Conservation (phyloP, 2,888 invertebrate genomes). For the Bimastos eiseni region DNA sequence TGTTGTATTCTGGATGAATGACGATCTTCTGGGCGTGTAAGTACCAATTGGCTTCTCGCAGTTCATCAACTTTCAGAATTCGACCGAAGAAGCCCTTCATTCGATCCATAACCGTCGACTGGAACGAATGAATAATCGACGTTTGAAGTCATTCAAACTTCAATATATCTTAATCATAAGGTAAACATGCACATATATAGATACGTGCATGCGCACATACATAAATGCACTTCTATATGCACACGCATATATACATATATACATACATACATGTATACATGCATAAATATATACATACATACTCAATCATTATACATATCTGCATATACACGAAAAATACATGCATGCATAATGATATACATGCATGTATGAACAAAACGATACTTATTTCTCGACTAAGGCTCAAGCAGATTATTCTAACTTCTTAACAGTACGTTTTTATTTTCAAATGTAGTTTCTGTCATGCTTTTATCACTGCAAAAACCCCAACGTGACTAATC, state of each 20-base stretch:
- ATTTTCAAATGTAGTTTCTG: not conserved
- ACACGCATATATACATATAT: not conserved
- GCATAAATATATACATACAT: not conserved
- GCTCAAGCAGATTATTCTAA: not conserved
- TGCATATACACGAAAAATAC: not conserved
- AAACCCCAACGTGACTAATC: not conserved
- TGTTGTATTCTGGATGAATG: constrained; percentile 50
- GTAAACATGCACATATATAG: too few relatives aligned
- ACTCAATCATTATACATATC: not conserved
- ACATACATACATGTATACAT: constrained; percentile 13
- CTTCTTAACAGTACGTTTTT: not conserved
- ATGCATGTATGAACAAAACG: not conserved
- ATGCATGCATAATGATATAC: not conserved
- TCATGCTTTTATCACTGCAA: not conserved
- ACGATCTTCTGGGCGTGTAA: constrained; percentile 49
- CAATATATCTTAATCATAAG: too few relatives aligned
- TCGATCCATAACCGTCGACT: constrained; percentile 8
- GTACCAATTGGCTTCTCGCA: constrained; percentile 47
- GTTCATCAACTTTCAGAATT: constrained; percentile 30
- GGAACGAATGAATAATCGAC: not conserved
- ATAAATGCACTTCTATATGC: not conserved
- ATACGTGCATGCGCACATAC: not conserved
- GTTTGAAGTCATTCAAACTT: not conserved
- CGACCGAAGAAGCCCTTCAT: constrained; percentile 28
- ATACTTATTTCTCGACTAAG: not conserved